phyloP scores from a whole-genome alignment of 2,888 invertebrate species.

The Scaptomyza reducta region DNA sequence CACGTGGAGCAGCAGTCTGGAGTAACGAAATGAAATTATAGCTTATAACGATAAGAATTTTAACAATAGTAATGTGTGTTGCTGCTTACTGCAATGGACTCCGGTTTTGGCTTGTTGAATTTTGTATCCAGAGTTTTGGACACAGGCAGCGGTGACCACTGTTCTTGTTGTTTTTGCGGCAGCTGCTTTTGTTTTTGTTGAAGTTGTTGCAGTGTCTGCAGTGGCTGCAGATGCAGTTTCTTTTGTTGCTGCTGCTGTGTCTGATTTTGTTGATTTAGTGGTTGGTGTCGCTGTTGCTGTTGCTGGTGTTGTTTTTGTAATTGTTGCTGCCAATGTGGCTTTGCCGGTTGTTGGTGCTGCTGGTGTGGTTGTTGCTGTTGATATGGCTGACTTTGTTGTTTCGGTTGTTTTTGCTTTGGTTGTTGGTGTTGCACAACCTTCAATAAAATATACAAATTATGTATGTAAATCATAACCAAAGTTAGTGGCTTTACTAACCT shows the following conservation, averaged over 20 bases:
- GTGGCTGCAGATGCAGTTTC: too few relatives aligned
- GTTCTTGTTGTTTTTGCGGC: background rate
- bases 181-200: background rate
- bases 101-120: too few relatives aligned
- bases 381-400: background rate
- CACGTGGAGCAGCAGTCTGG: background rate
- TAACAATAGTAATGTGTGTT: too few relatives aligned
- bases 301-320: too few relatives aligned
- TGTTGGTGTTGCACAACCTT: background rate
- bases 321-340: background rate
- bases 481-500: background rate
- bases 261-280: background rate
- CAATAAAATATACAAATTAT: background rate
- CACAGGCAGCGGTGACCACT: background rate
- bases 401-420: background rate
- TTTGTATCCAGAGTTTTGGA: background rate
- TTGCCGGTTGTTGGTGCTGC: background rate
- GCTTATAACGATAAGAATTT: background rate
- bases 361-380: background rate
- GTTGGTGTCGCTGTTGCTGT: too few relatives aligned
- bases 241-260: background rate
- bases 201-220: background rate
- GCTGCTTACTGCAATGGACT: too few relatives aligned
- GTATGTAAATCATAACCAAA: background rate
- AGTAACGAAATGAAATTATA: background rate